phyloP scores from a whole-genome alignment of 2,797 vertebrate species.

The Pampus argenteus region DNA sequence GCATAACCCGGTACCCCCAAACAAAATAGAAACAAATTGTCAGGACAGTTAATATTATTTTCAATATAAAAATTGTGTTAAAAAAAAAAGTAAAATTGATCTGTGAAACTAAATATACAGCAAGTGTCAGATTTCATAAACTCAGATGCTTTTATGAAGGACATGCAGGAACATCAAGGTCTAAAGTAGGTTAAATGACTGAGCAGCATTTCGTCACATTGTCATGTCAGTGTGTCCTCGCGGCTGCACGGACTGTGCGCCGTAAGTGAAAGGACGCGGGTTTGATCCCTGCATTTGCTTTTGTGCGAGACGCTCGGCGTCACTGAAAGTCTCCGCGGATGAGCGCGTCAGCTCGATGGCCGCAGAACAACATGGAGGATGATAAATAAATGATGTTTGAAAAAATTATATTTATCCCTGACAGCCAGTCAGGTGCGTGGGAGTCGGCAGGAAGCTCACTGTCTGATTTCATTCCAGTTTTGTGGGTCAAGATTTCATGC shows the following conservation, averaged over 20 bases:
- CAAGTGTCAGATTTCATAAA: conserved; percentile 30
- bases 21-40: background rate
- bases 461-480: conserved; percentile 50
- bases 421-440: conserved; percentile 47
- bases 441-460: conserved; percentile 37
- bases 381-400: conserved; percentile 66
- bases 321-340: conserved; percentile 5
- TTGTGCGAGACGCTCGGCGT: conserved; percentile 27
- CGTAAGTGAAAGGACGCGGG: conserved; percentile 35
- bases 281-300: conserved; percentile 41
- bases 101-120: conserved; percentile 2
- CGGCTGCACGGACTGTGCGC: conserved; percentile 20
- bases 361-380: conserved; percentile 49
- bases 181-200: conserved; percentile 32
- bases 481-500: conserved; percentile 43
- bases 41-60: background rate
- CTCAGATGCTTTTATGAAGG: conserved; percentile 23
- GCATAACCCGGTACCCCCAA: too few species aligned
- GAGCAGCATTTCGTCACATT: conserved; percentile 27
- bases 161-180: conserved; percentile 29
- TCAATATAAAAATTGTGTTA: background rate
- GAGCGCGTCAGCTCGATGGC: conserved; percentile 52
- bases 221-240: conserved; percentile 32
- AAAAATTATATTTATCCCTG: conserved; percentile 56
- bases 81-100: background rate